Evolutionary conservation across 2,888 invertebrate species (phyloP).

Genomic region (Cantharis lateralis): DNA sequence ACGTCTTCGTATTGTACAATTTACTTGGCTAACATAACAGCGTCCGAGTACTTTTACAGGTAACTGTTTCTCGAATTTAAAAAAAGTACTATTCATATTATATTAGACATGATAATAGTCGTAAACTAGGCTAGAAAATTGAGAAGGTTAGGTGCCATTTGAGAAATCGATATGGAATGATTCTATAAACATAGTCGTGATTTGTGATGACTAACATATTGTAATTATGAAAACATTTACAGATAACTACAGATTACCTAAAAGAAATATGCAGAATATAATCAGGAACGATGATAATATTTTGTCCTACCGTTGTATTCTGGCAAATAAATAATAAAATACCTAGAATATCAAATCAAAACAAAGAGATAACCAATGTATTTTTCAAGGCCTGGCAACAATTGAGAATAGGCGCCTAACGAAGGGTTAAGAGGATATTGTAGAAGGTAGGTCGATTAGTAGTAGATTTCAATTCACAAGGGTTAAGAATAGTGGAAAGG

Average conservation of each 20-base stretch:
- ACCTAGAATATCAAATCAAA: background rate
- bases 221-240: background rate
- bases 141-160: too few relatives aligned
- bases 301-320: background rate
- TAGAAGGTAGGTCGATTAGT: background rate
- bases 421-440: too few relatives aligned
- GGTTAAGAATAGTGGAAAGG: background rate
- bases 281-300: background rate
- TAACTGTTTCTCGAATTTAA: too few relatives aligned
- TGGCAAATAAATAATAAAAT: background rate
- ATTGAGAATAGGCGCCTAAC: too few relatives aligned
- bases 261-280: background rate
- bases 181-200: background rate
- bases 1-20: too few relatives aligned
- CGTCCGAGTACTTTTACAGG: too few relatives aligned
- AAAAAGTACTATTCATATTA: too few relatives aligned
- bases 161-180: background rate
- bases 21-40: too few relatives aligned
- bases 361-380: background rate
- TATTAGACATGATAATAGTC: too few relatives aligned
- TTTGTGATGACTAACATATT: background rate
- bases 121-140: too few relatives aligned
- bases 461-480: background rate
- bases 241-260: background rate
- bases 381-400: background rate